Percentiles rank a stretch among this genome's conserved stretches.
Conservation (phyloP, 2,888 invertebrate genomes). For the Lithophane ornitopus region DNA sequence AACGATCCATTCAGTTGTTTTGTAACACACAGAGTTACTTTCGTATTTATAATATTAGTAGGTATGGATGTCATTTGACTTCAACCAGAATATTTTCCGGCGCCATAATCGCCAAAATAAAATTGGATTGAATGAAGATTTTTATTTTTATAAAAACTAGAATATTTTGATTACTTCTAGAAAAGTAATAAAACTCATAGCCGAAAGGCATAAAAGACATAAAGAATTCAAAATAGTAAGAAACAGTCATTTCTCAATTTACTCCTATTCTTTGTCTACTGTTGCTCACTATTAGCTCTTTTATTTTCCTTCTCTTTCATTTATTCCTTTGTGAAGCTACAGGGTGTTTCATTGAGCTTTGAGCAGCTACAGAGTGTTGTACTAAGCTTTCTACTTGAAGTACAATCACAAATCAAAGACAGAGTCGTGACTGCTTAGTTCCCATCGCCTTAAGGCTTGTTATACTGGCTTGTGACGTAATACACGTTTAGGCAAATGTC, state of each 20-base stretch:
- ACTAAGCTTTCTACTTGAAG: slow-evolving; percentile 38
- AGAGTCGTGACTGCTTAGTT: slow-evolving; percentile 27
- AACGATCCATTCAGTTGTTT: neutral
- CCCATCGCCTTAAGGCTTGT: slow-evolving; percentile 24
- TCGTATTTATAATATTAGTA: neutral
- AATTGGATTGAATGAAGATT: neutral
- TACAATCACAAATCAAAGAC: slow-evolving; percentile 53
- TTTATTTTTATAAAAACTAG: neutral
- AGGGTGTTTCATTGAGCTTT: slow-evolving; percentile 3
- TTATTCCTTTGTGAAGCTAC: slow-evolving; percentile 27
- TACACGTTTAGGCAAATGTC: slow-evolving; percentile 23
- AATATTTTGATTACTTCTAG: neutral
- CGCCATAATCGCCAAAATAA: neutral
- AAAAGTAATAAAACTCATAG: neutral
- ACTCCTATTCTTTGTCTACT: slow-evolving; percentile 15
- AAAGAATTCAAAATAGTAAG: slow-evolving; percentile 3
- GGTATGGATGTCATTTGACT: neutral
- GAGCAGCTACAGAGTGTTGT: slow-evolving; percentile 17
- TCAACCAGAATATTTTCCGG: neutral
- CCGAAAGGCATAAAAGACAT: neutral
- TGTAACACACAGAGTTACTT: neutral
- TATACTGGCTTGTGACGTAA: slow-evolving; percentile 21
- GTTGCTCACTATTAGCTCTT: slow-evolving; percentile 20
- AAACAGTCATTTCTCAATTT: slow-evolving; percentile 10
- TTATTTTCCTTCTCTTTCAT: slow-evolving; percentile 22